Base-by-base conservation (phyloP, 1,140 invertebrate genomes). In the Zaprionus nigranus region DNA sequence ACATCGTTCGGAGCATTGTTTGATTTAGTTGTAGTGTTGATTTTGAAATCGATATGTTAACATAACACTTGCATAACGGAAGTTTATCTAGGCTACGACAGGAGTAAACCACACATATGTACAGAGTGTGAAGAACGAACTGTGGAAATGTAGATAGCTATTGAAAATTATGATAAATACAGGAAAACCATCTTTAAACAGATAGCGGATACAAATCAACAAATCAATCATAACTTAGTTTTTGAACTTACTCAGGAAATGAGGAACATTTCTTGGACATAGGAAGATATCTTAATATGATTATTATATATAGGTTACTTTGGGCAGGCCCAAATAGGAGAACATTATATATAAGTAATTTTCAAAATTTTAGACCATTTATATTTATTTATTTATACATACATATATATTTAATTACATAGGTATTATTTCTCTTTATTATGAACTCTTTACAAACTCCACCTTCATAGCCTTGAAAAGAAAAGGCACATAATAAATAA, bases 31-130 rank as follows among this genome's bases (percentile, higher is more conserved):
- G 66, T n/a, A 17, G 51, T 76, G 72, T 85, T 88, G 72, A 74
- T 84, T 88, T 88, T 61, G 85, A 84, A 87, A 87, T 87, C 81
- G 79, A 87, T 87, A 75, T 82, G 51, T 72, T 12, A 65, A 36
- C 40, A n/a, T 54, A 63, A 26, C 74, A 72, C 58, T 62, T 61
- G 61, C 17, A 43, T 56, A 83, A 75, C 83, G 83, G 83, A 87
- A 88, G 84, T 87, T 70, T 43, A 53, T 43, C 40, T 61, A 66
- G 53, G 54, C 34, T 69, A 7, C 17, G 13, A 22, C 60, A 54
- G 43, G 13, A 57, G 53, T 43, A 54, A 66, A 43, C 49, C 17
- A 13, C 20, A n/a, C 20, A 20, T 67, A 28, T 46, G 49, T 34
- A 43, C 26, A 59, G 38, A 81, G 61, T 62, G 12, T 6, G 1